Base-by-base conservation (phyloP, 2,888 invertebrate genomes). In the Heteropelma amictum region DNA sequence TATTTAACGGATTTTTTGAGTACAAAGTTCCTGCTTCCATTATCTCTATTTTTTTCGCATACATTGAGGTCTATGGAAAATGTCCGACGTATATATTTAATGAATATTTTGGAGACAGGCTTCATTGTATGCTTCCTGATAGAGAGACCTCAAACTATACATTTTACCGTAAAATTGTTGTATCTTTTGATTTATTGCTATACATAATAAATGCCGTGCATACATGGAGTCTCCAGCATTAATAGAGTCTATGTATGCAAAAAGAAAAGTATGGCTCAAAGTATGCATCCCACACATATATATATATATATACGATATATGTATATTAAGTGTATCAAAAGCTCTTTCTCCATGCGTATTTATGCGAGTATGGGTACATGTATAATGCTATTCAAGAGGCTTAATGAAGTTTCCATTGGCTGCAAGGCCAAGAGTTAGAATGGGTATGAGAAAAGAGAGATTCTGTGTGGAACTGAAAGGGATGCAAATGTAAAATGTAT, bases 401-500 rank as follows among this genome's bases (percentile, higher is more conserved):
- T 71, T 71, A 64, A 76, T 71, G 67, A 75, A 71, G 71, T 71
- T 71, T 75, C 54, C 65, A 47, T 67, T 49, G 71, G 65, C 75
- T 67, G 17, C 53, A 51, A 67, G 65, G 65, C 56, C 56, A 35
- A 56, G 42, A 40, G 53, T 69, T 54, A 68, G 40, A 68, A 68
- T 58, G 47, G 49, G 28, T 8, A 40, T 17, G 47, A 30, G 58
- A 14, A 12, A 21, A 35, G 26, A 38, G 17, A 54, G 30, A 12
- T 23, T 49, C 14, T 53, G 45, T 60, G 53, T 53, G 45, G 21
- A 12, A 49, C 71, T 68, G 71, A 76, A 76, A 71, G 75, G 63
- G 71, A 76, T 71, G 75, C 71, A 71, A 76, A 76, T 76, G 71
- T 71, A 67, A 71, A 75, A 75, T 75, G 58, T 71, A 76, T 76